Evolutionary conservation across 1,140 invertebrate species (phyloP), one percentile per base, ranked within the genome.

Genomic region (Lepidotrigona ventralis): DNA sequence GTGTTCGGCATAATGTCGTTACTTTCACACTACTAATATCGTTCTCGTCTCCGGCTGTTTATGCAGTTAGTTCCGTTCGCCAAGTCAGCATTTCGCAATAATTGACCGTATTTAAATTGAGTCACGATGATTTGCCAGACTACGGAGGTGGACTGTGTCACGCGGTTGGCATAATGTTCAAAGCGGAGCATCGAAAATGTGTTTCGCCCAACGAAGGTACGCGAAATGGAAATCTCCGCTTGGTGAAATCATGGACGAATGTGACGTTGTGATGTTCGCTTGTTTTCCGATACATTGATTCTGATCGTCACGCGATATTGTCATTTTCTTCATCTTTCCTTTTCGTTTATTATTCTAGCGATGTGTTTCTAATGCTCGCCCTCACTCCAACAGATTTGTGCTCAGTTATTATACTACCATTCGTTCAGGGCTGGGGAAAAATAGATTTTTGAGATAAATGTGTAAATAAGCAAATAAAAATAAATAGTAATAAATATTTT

Each of bases 1-100:
- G 51, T 74, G 51, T 83, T 85, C 66, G 60, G 58, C 90, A 90
- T 90, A 71, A 53, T 71, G 78, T 39, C 29, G 69, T 66, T 73
- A 82, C 75, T 79, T 60, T 83, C 64, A 19, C 66, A 86, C 81
- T 84, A 56, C 64, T 83, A 46, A 69, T 78, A 23, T 71, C 23
- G 69, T 80, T 29, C 26, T 74, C 70, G 21, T 78, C 26, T 14
- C 70, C 63, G 39, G 60, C 53, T 56, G 63, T 83, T 88, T 80
- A 68, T 73, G 76, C 72, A 29, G n/a, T 51, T 29, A 54, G 33
- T 26, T 56, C 63, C 56, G 80, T 79, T 83, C 75, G 81, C 74
- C 74, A 76, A 86, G 74, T 90, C 85, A 83, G 87, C 86, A 76
- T 87, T 85, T 86, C 78, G 66, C 33, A 82, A 85, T 53, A 73